Conservation (phyloP, 2,797 vertebrate genomes). For the Parotocinclus haroldoi region DNA sequence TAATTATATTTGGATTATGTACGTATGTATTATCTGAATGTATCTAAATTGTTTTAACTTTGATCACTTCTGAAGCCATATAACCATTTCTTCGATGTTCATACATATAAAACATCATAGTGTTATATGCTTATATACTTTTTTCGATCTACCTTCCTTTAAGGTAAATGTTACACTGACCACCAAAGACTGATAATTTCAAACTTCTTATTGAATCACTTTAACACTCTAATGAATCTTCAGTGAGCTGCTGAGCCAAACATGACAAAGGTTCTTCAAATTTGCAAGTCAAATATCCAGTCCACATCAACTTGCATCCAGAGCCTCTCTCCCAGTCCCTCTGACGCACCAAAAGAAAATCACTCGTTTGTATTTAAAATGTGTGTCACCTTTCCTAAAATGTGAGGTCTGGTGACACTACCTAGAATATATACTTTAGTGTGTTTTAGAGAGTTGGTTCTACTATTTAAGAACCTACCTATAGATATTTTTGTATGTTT, state of each 20-base stretch:
- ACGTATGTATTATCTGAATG: no score
- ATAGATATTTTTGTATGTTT: no score
- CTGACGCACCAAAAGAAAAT: conserved; percentile 17
- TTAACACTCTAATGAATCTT: conserved; percentile 33
- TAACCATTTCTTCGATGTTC: no score
- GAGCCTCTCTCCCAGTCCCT: conserved; percentile 1
- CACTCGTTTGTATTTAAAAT: conserved; percentile 19
- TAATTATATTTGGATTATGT: no score
- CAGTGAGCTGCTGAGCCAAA: conserved; percentile 23
- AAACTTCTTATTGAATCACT: conserved; percentile 33
- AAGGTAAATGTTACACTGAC: neutral
- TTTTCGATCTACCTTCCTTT: no score
- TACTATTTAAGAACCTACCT: neutral
- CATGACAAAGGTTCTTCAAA: conserved; percentile 17
- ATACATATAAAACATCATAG: no score
- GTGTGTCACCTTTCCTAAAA: neutral
- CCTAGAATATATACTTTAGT: neutral
- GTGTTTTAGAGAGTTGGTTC: no score
- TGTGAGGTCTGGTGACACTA: neutral
- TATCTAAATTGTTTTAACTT: no score
- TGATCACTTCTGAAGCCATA: no score
- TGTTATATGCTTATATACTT: no score
- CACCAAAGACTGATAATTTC: conserved; percentile 29
- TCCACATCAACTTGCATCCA: conserved; percentile 15
- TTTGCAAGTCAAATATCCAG: conserved; percentile 39